Conservation (phyloP, 1,140 invertebrate species). For the Spodoptera frugiperda region DNA sequence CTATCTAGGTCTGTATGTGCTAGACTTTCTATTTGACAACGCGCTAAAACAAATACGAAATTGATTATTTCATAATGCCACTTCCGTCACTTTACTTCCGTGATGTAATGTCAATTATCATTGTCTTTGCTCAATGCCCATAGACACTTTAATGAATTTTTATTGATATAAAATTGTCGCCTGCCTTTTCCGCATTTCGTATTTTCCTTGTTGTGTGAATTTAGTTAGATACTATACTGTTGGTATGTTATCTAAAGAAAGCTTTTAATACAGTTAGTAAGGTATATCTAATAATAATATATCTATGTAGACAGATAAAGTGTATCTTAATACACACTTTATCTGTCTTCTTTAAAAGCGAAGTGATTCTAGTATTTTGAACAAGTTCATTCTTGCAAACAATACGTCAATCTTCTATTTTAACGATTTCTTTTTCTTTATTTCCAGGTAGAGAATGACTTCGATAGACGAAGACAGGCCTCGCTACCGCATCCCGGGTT, state of each 20-base stretch:
- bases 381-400: too few species aligned
- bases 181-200: background rate
- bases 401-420: too few species aligned
- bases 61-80: constrained; percentile 50
- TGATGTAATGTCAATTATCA: constrained; percentile 33
- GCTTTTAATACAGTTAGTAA: background rate
- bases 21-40: constrained; percentile 39
- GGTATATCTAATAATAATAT: background rate
- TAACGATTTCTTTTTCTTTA: constrained; percentile 5
- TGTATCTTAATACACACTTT: too few species aligned
- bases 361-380: too few species aligned
- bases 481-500: constrained; percentile 71
- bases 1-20: too few species aligned
- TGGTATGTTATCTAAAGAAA: background rate
- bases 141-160: constrained; percentile 15
- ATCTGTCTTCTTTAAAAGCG: too few species aligned
- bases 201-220: background rate
- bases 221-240: background rate
- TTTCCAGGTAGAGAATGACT: constrained; percentile 82
- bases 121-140: constrained; percentile 19
- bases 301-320: too few species aligned
- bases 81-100: constrained; percentile 26
- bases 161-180: background rate
- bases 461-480: constrained; percentile 77
- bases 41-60: constrained; percentile 13